Conservation (phyloP, 2,888 invertebrate genomes). For the Tetanocera ferruginea region DNA sequence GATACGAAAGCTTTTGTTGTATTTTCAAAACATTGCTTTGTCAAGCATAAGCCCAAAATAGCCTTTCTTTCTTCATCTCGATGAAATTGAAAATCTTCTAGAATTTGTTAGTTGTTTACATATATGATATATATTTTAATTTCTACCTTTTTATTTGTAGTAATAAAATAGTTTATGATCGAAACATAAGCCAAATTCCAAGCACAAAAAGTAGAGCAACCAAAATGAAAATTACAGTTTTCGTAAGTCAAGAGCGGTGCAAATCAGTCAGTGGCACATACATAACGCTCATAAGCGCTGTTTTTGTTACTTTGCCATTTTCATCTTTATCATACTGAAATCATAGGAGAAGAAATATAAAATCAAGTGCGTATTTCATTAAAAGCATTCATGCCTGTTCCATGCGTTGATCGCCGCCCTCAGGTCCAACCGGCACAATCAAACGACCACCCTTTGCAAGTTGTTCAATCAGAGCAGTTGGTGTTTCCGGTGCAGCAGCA, state of each 20-base stretch:
- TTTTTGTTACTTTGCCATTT: slow-evolving; percentile 82
- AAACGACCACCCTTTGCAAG: slow-evolving; percentile 81
- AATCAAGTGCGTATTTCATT: neutral
- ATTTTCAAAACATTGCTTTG: too few species aligned
- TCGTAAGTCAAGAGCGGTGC: slow-evolving; percentile 66
- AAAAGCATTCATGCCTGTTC: slow-evolving; percentile 72
- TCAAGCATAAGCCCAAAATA: too few species aligned
- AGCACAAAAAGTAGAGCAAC: slow-evolving; percentile 54
- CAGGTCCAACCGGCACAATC: slow-evolving; percentile 90
- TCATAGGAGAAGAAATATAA: slow-evolving; percentile 10
- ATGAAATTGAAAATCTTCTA: too few species aligned
- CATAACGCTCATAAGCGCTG: slow-evolving; percentile 92
- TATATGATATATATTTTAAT: too few species aligned
- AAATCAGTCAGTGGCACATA: slow-evolving; percentile 97
- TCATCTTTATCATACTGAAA: slow-evolving; percentile 86
- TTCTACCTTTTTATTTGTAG: too few species aligned
- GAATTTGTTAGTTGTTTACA: too few species aligned
- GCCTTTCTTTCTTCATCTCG: too few species aligned
- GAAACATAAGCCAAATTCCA: neutral
- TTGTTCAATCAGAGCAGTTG: slow-evolving; percentile 76
- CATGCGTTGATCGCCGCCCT: slow-evolving; percentile 87
- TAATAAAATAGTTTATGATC: too few species aligned
- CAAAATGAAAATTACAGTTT: slow-evolving; percentile 51
- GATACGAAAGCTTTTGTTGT: too few species aligned
- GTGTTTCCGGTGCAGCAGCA: slow-evolving; percentile 85